Evolutionary conservation across 2,888 invertebrate species (phyloP).

Genomic region (Cephus spinipes): DNA sequence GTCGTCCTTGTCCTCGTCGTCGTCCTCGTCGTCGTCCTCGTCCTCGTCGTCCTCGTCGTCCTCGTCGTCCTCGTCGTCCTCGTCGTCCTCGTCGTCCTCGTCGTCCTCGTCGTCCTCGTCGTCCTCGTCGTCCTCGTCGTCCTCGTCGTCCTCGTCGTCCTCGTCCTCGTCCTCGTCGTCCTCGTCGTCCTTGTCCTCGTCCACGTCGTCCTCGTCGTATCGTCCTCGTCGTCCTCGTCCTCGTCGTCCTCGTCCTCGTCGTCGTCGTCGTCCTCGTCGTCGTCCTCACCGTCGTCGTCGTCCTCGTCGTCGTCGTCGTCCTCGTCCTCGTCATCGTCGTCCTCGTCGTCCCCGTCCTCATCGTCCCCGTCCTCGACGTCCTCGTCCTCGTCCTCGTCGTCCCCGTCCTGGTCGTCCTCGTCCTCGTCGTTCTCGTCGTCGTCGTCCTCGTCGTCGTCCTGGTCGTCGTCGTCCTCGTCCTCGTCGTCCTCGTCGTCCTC

Average conservation of each 20-base stretch:
- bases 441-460: too few species aligned
- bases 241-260: neutral
- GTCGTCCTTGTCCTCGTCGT: too few species aligned
- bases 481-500: neutral
- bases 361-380: too few species aligned
- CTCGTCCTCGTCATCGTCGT: conserved; percentile 19
- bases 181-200: too few species aligned
- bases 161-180: conserved; percentile 2
- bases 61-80: neutral
- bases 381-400: too few species aligned
- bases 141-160: too few species aligned
- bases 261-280: neutral
- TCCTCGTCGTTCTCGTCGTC: too few species aligned
- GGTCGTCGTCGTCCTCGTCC: conserved; percentile 12
- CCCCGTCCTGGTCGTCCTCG: too few species aligned
- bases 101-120: neutral
- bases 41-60: neutral
- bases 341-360: too few species aligned
- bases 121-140: neutral
- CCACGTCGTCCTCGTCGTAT: too few species aligned
- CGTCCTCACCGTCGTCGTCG: too few species aligned
- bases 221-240: too few species aligned
- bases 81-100: neutral
- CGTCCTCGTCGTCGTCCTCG: neutral
- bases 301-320: conserved; percentile 16